Conservation (phyloP, 2,797 vertebrate genomes). For the Coranthus polyacanthus region DNA sequence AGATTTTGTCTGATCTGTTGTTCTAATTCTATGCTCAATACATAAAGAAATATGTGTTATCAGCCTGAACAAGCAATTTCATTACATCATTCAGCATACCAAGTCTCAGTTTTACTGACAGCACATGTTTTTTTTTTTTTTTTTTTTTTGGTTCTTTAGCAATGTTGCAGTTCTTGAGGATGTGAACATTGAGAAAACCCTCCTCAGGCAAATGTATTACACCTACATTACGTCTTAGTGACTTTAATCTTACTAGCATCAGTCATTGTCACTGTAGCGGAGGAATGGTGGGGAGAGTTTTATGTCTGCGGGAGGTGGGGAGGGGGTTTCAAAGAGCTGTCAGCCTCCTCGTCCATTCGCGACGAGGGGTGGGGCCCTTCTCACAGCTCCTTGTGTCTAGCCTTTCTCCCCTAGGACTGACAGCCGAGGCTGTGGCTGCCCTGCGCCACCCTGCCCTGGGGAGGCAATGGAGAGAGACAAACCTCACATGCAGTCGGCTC, state of each 20-base stretch:
- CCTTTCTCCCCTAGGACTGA: constrained; percentile 84
- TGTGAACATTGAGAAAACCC: constrained; percentile 59
- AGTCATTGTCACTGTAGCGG: constrained; percentile 36
- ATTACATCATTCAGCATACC: constrained; percentile 40
- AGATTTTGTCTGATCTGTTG: constrained; percentile 44
- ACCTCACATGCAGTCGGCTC: constrained; percentile 72
- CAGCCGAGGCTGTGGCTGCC: constrained; percentile 78
- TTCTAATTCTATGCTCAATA: constrained; percentile 64
- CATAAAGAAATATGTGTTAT: constrained; percentile 23
- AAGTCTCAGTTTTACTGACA: constrained; percentile 37
- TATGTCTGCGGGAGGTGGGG: constrained; percentile 51
- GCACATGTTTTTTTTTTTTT: constrained; percentile 40
- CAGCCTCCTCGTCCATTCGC: constrained; percentile 59
- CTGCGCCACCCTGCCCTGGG: constrained; percentile 64
- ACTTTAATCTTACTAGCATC: constrained; percentile 7
- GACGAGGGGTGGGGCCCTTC: constrained; percentile 71
- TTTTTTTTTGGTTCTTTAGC: constrained; percentile 55
- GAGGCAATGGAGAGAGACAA: constrained; percentile 77
- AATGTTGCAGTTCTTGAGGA: constrained; percentile 56
- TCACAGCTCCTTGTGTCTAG: constrained; percentile 87
- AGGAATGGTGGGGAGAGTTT: constrained; percentile 12
- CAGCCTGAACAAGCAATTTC: constrained; percentile 33
- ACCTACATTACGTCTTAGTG: constrained; percentile 15
- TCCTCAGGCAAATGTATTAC: constrained; percentile 24
- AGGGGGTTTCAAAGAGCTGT: constrained; percentile 62